These are phyloP conservation scores for Zootermopsis nevadensis DNA, from an alignment of 2,888 invertebrate genomes.

Conservation along the genomic window DNA sequence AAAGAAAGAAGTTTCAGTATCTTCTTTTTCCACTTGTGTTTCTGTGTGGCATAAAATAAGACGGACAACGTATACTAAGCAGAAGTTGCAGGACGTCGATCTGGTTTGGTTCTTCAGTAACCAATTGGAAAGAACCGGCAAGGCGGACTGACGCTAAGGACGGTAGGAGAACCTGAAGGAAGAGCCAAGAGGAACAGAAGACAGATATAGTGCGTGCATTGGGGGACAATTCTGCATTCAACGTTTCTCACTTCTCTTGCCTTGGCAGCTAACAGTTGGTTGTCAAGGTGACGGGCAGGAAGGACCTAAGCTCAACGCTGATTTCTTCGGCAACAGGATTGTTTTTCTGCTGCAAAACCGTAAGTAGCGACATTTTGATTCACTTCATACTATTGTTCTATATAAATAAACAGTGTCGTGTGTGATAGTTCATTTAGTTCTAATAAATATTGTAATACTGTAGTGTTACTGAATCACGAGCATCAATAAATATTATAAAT, in stretches of 20 bases:
- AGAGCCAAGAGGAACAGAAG: background rate
- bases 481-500: too few relatives aligned
- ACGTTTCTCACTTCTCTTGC: background rate
- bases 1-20: background rate
- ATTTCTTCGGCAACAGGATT: background rate
- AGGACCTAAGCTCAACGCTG: background rate
- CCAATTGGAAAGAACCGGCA: slow-evolving; percentile 13
- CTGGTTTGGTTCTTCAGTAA: slow-evolving; percentile 10
- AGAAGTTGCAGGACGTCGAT: background rate
- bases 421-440: too few relatives aligned
- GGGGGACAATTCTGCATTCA: background rate
- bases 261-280: background rate
- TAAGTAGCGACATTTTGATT: background rate
- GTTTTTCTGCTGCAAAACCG: background rate
- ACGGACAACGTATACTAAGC: background rate
- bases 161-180: background rate
- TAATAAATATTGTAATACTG: too few relatives aligned
- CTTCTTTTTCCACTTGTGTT: background rate
- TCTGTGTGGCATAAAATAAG: background rate
- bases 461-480: too few relatives aligned
- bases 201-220: background rate
- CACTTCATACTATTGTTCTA: background rate
- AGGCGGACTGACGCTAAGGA: background rate
- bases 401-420: too few relatives aligned
- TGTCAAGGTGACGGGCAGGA: slow-evolving; percentile 13